Base-by-base conservation (phyloP, 2,888 invertebrate genomes). In the Holacanthella duospinosa region DNA sequence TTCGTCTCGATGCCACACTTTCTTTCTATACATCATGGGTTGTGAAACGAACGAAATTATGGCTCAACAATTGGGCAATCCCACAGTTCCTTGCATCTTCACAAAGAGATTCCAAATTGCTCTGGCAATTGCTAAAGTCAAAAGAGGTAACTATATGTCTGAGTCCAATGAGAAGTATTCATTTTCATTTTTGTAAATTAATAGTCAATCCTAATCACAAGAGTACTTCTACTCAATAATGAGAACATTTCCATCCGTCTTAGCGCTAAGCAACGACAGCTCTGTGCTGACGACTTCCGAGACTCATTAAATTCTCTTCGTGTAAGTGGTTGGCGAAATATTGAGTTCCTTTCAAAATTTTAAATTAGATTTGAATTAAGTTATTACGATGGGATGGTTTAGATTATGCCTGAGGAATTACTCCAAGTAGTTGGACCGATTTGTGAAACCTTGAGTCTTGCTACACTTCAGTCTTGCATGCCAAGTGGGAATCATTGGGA, bases 401-500 rank as follows among this genome's bases (percentile, higher is more conserved):
- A 90, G 89, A 84, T 84, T 70, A 83, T 87, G 36, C 82, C 85
- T 25, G 82, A 83, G 27, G 85, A 87, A 76, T 87, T 89, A 76
- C 84, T 86, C 44, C 80, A 81, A 25, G 85, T 86, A 27, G 77
- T 91, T 66, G 86, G 89, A 4, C 81, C 83, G 12, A 86, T 89
- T 21, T 89, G 89, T 73, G 84, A 85, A 25, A 86, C 87, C 0
- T 82, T 85, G 1, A 86, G 88, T 75, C 79, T 91, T 66, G 90
- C 90, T 36, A 88, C 88, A 75, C 81, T 91, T 63, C 86, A 87
- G 59, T 86, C 90, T 81, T 86, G 87, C 74, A 90, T 90, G 78
- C 92, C 92, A 4, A 78, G 79, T 58, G 80, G 82, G 61, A 79
- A 80, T 48, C 84, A 86, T 71, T 91, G 90, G 89, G 79, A 77